phyloP scores from a whole-genome alignment of 2,113 vertebrate genomes.

The Podarcis raffonei region DNA sequence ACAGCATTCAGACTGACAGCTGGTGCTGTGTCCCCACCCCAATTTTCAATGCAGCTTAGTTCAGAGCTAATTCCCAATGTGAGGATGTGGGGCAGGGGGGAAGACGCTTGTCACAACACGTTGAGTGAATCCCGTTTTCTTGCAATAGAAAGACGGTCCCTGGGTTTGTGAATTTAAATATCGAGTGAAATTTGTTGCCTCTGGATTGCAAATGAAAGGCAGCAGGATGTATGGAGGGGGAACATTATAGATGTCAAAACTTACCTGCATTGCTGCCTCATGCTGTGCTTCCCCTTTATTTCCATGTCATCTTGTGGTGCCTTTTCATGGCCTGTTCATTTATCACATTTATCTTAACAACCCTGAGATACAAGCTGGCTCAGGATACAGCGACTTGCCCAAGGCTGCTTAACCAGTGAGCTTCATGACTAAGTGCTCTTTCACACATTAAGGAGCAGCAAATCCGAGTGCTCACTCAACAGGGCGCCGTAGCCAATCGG shows the following conservation, averaged over 20 bases:
- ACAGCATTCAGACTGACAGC: slow-evolving; percentile 55
- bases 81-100: background rate
- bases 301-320: background rate
- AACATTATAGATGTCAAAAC: no score
- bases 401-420: background rate
- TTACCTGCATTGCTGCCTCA: background rate
- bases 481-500: background rate
- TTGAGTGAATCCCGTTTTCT: slow-evolving; percentile 31
- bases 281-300: background rate
- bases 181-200: slow-evolving; percentile 48
- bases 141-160: slow-evolving; percentile 55
- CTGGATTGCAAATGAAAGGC: no score
- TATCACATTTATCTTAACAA: background rate
- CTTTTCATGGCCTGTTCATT: background rate
- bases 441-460: background rate
- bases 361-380: background rate
- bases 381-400: background rate
- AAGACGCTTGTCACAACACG: slow-evolving; percentile 59
- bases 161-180: slow-evolving; percentile 54
- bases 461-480: no score
- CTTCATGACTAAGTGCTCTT: background rate
- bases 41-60: slow-evolving; percentile 58
- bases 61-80: slow-evolving; percentile 56
- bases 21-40: slow-evolving; percentile 25
- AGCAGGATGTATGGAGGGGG: no score